Evolutionary conservation across 2,888 invertebrate species (phyloP), one percentile per base, ranked within the genome.

Genomic region (Tryphoninae sp.): DNA sequence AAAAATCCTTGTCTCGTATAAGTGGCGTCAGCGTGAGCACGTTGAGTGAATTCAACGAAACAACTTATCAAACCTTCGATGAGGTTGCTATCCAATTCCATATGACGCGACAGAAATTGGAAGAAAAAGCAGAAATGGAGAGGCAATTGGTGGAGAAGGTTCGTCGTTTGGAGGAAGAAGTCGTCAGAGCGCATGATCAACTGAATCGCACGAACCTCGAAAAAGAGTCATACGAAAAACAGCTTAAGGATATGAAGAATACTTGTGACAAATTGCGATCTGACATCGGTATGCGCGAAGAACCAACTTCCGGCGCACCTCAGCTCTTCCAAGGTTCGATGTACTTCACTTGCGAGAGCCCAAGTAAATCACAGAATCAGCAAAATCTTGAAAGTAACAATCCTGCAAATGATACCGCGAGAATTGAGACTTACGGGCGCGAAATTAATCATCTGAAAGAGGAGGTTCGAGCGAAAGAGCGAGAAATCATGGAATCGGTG

Each of bases 131-230:
- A 8, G 85, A 87, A 11, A 13, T 95, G 6, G 94, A 95, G 76
- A 93, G 93, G 81, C 88, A 92, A 53, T 90, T 94, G 90, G 91
- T 93, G 8, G 91, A 92, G 3, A 92, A 92, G 83, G 93, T 95
- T 72, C 92, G 91, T 0, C 92, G 92, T 40, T 89, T 95, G 13
- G 95, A 94, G 86, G 92, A 93, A 0, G 93, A 94, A 19, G 86
- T 90, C 2, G 58, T 73, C 0, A 86, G 84, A 19, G 81, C 88
- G 0, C 87, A 86, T 2, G 80, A 85, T 2, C 88, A 91, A 61
- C 58, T 92, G 0, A 89, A 91, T 33, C 82, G 87, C 2, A 87
- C 89, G 0, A 89, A 90, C 82, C 76, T 88, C 0, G 86, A 87
- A 0, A 91, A 90, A 67, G 86, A 89, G n/a, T 88, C 88, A 0